Evolutionary conservation across 2,888 invertebrate species (phyloP).

Genomic region (Phaedon cochleariae): DNA sequence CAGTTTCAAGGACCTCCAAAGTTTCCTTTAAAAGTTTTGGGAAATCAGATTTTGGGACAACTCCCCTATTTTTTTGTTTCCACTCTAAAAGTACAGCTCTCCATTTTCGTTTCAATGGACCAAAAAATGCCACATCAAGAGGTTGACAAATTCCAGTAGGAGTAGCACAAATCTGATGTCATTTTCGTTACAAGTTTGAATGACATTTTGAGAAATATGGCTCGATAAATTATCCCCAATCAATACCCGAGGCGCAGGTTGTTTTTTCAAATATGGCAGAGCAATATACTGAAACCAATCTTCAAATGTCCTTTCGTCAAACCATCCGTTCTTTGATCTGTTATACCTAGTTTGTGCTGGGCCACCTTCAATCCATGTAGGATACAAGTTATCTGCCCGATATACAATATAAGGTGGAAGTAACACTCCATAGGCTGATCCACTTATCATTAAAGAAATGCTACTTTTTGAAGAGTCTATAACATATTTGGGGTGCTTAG

Average conservation of each 20-base stretch:
- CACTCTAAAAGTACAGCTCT: conserved; percentile 42
- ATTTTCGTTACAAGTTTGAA: conserved; percentile 48
- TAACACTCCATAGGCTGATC: neutral
- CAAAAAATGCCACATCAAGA: conserved; percentile 50
- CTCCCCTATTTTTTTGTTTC: conserved; percentile 40
- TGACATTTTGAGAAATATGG: too few species aligned
- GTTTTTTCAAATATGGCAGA: conserved; percentile 40
- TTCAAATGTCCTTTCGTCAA: conserved; percentile 28
- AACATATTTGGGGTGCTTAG: neutral
- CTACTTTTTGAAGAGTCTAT: neutral
- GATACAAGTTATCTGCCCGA: neutral
- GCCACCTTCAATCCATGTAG: conserved; percentile 25
- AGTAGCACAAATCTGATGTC: conserved; percentile 51
- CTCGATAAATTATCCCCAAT: conserved; percentile 57
- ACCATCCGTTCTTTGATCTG: too few species aligned
- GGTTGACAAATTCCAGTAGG: conserved; percentile 48
- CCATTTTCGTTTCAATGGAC: conserved; percentile 47
- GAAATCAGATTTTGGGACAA: conserved; percentile 33
- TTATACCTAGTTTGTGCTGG: conserved; percentile 18
- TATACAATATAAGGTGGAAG: conserved; percentile 2
- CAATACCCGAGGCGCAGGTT: conserved; percentile 48
- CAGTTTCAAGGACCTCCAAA: neutral
- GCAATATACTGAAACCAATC: conserved; percentile 25
- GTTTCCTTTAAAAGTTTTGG: conserved; percentile 29
- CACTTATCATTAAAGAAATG: neutral